Evolutionary conservation across 2,888 invertebrate genomes (phyloP).

Genomic region (Pocota personata): DNA sequence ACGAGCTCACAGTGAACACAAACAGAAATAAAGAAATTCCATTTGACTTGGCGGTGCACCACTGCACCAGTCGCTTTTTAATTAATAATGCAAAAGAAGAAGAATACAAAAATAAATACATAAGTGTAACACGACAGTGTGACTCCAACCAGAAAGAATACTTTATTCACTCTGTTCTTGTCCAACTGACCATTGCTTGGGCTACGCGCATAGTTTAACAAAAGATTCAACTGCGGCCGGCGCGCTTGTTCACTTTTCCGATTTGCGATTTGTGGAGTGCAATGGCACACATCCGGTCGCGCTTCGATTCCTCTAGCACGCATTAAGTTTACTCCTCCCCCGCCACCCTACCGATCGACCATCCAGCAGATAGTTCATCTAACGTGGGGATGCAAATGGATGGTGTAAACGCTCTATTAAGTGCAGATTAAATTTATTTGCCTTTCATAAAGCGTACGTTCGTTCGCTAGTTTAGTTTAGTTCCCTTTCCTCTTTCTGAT

Average conservation of each 20-base stretch:
- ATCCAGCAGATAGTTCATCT: slow-evolving; percentile 41
- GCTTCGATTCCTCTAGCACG: slow-evolving; percentile 65
- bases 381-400: slow-evolving; percentile 67
- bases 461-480: slow-evolving; percentile 32
- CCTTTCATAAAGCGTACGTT: slow-evolving; percentile 37
- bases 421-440: slow-evolving; percentile 69
- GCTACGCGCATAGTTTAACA: slow-evolving; percentile 58
- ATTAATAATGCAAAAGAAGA: slow-evolving; percentile 66
- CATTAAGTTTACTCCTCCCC: slow-evolving; percentile 29
- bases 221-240: slow-evolving; percentile 31
- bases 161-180: slow-evolving; percentile 23
- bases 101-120: slow-evolving; percentile 12
- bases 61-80: slow-evolving; percentile 55
- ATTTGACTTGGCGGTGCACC: slow-evolving; percentile 12
- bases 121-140: slow-evolving; percentile 58
- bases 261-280: slow-evolving; percentile 73
- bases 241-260: slow-evolving; percentile 58
- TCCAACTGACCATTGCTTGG: slow-evolving; percentile 25
- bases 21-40: slow-evolving; percentile 37
- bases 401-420: slow-evolving; percentile 74
- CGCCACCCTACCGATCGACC: not conserved
- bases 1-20: slow-evolving; percentile 20
- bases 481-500: slow-evolving; percentile 41
- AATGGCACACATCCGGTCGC: slow-evolving; percentile 73
- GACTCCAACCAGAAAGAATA: slow-evolving; percentile 4